Conservation (phyloP, 2,113 vertebrate genomes). For the Laterallus jamaicensis region DNA sequence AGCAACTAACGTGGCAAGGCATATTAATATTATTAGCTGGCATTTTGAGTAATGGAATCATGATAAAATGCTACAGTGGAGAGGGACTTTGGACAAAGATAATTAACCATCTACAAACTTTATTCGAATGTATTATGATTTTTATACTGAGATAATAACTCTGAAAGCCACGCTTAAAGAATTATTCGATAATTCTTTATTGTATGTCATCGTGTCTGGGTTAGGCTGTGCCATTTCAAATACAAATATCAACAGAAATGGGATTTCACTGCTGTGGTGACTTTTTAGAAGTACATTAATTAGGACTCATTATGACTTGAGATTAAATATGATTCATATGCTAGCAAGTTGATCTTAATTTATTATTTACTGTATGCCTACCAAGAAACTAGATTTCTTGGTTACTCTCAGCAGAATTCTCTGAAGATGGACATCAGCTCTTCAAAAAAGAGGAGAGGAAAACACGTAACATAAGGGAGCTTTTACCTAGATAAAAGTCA, state of each 20-base stretch:
- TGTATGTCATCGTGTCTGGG: background rate
- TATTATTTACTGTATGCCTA: background rate
- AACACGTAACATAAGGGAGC: background rate
- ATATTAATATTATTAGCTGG: conserved; percentile 42
- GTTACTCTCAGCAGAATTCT: background rate
- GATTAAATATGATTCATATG: background rate
- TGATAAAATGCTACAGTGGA: background rate
- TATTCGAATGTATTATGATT: background rate
- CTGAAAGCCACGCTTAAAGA: background rate
- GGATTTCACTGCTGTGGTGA: background rate
- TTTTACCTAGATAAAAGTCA: conserved; percentile 41
- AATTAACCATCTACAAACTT: background rate
- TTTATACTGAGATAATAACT: background rate
- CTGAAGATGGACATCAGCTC: background rate
- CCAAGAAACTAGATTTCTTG: background rate
- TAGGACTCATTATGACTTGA: background rate
- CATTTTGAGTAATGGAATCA: conserved; percentile 49
- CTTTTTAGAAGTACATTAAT: background rate
- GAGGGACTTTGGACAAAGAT: background rate
- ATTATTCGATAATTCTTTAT: background rate
- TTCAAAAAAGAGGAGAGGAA: background rate
- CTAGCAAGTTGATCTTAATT: background rate
- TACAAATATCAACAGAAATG: background rate
- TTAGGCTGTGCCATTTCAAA: background rate
- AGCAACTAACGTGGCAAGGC: conserved; percentile 21